phyloP scores from a whole-genome alignment of 2,797 vertebrate genomes.

The Caiman crocodilus region DNA sequence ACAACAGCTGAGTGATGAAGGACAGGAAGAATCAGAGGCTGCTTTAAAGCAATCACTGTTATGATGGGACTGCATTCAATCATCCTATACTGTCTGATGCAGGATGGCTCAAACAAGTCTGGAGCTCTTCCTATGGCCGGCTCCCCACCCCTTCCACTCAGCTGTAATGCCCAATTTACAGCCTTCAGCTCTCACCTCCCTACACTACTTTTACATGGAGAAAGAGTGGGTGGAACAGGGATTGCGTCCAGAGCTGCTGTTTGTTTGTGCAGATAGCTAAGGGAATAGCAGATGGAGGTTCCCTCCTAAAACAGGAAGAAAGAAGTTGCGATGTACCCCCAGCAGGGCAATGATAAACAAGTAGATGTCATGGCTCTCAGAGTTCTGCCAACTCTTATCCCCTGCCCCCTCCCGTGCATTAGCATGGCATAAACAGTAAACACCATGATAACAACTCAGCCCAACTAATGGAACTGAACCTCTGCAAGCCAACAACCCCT shows the following conservation, averaged over 20 bases:
- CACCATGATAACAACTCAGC: neutral
- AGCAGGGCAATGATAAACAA: neutral
- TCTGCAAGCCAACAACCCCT: neutral
- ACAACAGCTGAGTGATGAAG: neutral
- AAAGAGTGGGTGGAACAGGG: neutral
- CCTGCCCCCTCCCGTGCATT: neutral
- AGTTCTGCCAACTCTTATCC: neutral
- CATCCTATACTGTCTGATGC: accelerated
- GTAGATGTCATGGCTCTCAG: neutral
- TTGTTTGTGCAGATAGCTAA: neutral
- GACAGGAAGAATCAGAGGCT: neutral
- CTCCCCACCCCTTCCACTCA: accelerated
- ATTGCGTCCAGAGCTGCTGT: neutral
- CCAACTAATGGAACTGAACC: neutral
- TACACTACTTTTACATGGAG: neutral
- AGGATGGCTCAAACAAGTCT: neutral
- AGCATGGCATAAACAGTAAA: neutral
- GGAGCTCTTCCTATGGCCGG: neutral
- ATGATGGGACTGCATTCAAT: neutral
- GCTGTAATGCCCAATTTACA: neutral
- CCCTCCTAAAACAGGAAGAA: neutral
- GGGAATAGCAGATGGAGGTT: neutral
- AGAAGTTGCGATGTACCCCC: neutral
- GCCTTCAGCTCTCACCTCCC: too few relatives aligned
- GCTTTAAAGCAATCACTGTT: neutral